Conservation (phyloP, 2,888 invertebrate genomes). For the Idaea straminata region DNA sequence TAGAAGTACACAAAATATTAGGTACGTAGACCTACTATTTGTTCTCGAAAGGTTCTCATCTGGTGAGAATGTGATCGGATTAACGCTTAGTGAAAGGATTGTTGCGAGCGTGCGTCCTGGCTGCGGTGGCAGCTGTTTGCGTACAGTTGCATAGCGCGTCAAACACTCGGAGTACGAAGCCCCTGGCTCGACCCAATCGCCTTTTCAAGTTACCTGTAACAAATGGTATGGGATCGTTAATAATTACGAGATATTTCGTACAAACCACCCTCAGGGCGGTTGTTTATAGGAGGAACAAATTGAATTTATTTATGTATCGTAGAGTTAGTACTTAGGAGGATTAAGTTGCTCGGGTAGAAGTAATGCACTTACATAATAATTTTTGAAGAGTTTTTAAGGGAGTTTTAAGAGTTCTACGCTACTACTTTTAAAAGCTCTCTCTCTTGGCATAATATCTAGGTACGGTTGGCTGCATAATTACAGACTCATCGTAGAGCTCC, state of each 20-base stretch:
- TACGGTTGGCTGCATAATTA: no score
- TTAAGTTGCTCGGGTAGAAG: neutral
- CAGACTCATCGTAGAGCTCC: no score
- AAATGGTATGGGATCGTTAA: conserved; percentile 25
- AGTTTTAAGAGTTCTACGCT: no score
- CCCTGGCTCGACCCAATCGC: conserved; percentile 80
- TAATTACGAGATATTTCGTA: conserved; percentile 11
- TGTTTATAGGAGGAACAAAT: neutral
- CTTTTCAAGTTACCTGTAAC: conserved; percentile 78
- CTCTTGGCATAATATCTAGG: no score
- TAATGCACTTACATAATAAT: neutral
- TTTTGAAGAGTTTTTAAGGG: neutral
- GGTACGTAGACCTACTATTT: conserved; percentile 9
- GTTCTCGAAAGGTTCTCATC: conserved; percentile 16
- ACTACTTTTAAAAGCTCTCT: no score
- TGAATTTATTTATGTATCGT: neutral
- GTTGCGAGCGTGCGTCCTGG: conserved; percentile 70
- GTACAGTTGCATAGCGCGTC: conserved; percentile 84
- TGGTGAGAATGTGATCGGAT: conserved; percentile 41
- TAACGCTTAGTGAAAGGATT: conserved; percentile 70
- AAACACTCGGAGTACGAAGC: conserved; percentile 81
- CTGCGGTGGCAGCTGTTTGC: conserved; percentile 79
- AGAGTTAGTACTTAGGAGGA: neutral
- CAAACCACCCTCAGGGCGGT: neutral
- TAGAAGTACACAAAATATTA: neutral